phyloP scores from a whole-genome alignment of 2,797 vertebrate species.

The Fistularia tabacaria region DNA sequence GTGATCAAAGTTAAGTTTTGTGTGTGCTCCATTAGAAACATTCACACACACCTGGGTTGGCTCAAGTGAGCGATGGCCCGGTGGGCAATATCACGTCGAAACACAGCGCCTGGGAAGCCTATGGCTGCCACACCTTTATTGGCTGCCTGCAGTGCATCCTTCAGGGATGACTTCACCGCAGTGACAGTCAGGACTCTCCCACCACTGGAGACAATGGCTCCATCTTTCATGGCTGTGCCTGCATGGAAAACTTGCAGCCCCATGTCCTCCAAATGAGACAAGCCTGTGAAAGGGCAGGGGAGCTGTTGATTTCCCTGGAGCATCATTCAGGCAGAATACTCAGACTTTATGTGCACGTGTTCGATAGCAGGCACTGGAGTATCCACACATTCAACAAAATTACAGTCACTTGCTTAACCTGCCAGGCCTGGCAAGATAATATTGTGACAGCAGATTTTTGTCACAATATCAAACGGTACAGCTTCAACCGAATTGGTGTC shows the following conservation, averaged over 20 bases:
- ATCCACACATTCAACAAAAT: no score
- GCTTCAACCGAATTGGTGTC: no score
- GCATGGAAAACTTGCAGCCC: slow-evolving; percentile 92
- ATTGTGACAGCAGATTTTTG: no score
- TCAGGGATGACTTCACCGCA: slow-evolving; percentile 73
- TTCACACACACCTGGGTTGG: slow-evolving; percentile 80
- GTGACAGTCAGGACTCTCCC: slow-evolving; percentile 91
- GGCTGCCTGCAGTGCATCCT: slow-evolving; percentile 77
- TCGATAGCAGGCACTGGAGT: no score
- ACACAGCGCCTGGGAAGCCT: slow-evolving; percentile 81
- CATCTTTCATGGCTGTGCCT: slow-evolving; percentile 80
- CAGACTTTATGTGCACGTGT: no score
- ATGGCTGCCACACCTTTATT: slow-evolving; percentile 79
- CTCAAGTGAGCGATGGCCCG: slow-evolving; percentile 83
- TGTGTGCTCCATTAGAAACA: neutral
- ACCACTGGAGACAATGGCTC: slow-evolving; percentile 82
- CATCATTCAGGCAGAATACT: no score
- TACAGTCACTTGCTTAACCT: no score
- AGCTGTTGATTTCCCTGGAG: no score
- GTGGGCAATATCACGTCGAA: slow-evolving; percentile 87
- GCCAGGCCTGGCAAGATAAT: no score
- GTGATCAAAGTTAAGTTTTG: no score
- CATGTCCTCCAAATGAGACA: slow-evolving; percentile 75
- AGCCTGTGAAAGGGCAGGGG: slow-evolving; percentile 63
- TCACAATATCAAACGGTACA: no score